These are phyloP conservation scores for Rattus rattus DNA, from an alignment of 2,113 vertebrate genomes.

Conservation along the genomic window DNA sequence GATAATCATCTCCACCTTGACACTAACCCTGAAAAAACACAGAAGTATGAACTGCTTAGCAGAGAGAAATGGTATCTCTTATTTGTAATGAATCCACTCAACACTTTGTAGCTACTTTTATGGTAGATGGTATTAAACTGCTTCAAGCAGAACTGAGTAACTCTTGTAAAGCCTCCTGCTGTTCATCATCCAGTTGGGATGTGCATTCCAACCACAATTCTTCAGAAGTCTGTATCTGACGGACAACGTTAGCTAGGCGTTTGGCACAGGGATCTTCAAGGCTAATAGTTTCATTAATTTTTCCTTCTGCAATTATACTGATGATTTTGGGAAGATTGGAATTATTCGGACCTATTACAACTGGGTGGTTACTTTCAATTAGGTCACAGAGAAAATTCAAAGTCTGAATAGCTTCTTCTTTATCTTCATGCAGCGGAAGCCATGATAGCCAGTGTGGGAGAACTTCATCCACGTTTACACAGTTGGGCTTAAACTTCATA, in stretches of 20 bases:
- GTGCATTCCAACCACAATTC: slow-evolving; percentile 97
- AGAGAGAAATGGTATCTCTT: slow-evolving; percentile 43
- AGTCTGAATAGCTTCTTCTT: slow-evolving; percentile 98
- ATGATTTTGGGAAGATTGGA: slow-evolving; percentile 97
- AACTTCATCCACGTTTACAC: slow-evolving; percentile 94
- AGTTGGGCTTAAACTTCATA: slow-evolving; percentile 96
- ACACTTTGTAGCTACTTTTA: slow-evolving; percentile 88
- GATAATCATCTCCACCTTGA: slow-evolving; percentile 77
- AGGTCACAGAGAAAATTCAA: slow-evolving; percentile 98
- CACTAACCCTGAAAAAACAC: slow-evolving; percentile 64
- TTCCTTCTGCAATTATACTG: slow-evolving; percentile 96
- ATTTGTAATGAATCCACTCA: slow-evolving; percentile 62
- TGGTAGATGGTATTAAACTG: slow-evolving; percentile 85
- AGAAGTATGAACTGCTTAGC: slow-evolving; percentile 41
- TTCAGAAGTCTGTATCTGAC: slow-evolving; percentile 96
- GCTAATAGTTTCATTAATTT: slow-evolving; percentile 95
- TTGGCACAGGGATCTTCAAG: slow-evolving; percentile 95
- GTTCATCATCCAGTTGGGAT: slow-evolving; percentile 93
- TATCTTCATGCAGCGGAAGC: slow-evolving; percentile 98
- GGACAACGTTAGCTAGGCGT: slow-evolving; percentile 95
- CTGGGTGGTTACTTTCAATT: slow-evolving; percentile 98
- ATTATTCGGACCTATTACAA: slow-evolving; percentile 97
- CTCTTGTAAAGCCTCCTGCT: slow-evolving; percentile 97
- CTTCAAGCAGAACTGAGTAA: slow-evolving; percentile 96
- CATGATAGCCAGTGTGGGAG: slow-evolving; percentile 98